Conservation (phyloP, 1,140 invertebrate species). For the Coenobita brevimanus region DNA sequence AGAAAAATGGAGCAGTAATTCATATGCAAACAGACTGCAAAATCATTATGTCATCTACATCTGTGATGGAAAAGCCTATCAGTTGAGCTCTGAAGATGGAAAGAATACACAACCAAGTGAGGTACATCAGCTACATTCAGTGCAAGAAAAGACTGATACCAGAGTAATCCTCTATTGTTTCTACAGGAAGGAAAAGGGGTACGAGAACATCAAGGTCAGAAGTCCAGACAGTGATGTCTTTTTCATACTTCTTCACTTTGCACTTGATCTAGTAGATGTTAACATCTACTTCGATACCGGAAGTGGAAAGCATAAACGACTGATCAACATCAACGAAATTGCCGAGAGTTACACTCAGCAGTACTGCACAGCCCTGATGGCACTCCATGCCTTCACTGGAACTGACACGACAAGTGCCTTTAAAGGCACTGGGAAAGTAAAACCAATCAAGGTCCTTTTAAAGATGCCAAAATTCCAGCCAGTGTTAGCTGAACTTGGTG, state of each 20-base stretch:
- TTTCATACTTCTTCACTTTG: background rate
- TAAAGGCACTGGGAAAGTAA: background rate
- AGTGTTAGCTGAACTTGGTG: background rate
- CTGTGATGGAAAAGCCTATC: background rate
- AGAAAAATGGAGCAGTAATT: background rate
- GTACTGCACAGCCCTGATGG: background rate
- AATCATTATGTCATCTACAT: background rate
- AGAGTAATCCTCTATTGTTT: background rate
- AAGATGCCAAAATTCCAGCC: background rate
- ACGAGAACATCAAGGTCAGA: background rate
- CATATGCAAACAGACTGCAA: background rate
- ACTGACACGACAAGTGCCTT: background rate
- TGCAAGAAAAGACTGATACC: background rate
- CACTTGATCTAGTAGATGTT: background rate
- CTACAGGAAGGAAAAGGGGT: background rate
- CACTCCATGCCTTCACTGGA: background rate
- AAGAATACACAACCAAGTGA: background rate
- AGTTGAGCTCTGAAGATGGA: background rate
- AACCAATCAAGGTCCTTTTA: background rate
- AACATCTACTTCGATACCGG: background rate
- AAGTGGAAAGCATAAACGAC: background rate
- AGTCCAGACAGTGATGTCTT: slow-evolving; percentile 10
- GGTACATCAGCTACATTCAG: background rate
- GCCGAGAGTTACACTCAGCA: background rate
- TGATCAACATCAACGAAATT: background rate